These are phyloP conservation scores for Limnothrissa miodon DNA, from an alignment of 2,113 vertebrate genomes.

Conservation along the genomic window DNA sequence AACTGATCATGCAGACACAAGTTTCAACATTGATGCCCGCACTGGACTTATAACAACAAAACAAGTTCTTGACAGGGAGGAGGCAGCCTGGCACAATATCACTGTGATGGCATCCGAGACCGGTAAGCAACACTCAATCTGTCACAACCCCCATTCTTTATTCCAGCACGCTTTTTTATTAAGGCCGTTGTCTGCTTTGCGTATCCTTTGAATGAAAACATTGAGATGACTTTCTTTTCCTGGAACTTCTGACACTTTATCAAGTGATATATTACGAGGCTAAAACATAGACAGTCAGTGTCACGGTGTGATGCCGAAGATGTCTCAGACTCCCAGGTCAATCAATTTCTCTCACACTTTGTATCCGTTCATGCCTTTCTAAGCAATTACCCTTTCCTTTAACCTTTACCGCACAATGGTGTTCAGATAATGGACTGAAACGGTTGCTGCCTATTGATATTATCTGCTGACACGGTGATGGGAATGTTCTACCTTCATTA, in stretches of 20 bases:
- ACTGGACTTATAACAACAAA: constrained; percentile 86
- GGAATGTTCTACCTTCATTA: constrained; percentile 24
- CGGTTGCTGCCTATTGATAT: constrained; percentile 35
- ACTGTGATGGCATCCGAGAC: constrained; percentile 90
- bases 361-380: constrained; percentile 43
- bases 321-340: constrained; percentile 30
- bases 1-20: constrained; percentile 70
- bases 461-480: constrained; percentile 28
- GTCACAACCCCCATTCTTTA: not conserved
- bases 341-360: constrained; percentile 39
- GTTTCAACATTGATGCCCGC: constrained; percentile 84
- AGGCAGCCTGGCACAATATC: constrained; percentile 89
- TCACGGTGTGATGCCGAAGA: constrained; percentile 30
- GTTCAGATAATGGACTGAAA: constrained; percentile 50
- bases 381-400: constrained; percentile 48
- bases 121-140: constrained; percentile 73
- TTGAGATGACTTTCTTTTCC: not conserved
- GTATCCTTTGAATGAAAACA: not conserved
- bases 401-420: constrained; percentile 38
- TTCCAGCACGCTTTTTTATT: not conserved
- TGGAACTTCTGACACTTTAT: not conserved
- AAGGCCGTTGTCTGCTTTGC: not conserved
- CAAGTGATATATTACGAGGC: not conserved
- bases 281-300: constrained; percentile 4
- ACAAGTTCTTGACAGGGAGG: constrained; percentile 87